Conservation (phyloP, 2,888 invertebrate genomes). For the Pammene aurita region DNA sequence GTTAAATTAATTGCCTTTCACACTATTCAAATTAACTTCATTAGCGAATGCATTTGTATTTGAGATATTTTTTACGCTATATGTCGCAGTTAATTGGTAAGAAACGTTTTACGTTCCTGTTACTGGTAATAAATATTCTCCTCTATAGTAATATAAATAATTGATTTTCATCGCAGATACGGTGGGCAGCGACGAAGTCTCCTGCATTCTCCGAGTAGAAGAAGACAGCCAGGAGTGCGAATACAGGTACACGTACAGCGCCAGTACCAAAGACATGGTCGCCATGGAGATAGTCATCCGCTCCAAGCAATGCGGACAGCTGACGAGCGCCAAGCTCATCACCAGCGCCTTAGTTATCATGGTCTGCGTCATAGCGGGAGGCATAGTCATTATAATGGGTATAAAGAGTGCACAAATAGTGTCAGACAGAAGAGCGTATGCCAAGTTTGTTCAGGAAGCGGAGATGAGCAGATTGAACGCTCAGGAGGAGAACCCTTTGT, state of each 20-base stretch:
- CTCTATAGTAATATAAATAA: no score
- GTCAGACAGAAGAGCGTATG: constrained; percentile 81
- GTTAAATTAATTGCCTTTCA: constrained; percentile 26
- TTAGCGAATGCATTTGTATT: background rate
- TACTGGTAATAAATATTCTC: no score
- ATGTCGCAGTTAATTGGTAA: background rate
- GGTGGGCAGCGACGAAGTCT: constrained; percentile 52
- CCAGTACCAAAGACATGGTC: constrained; percentile 57
- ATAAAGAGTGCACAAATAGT: constrained; percentile 71
- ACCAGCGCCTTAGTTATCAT: constrained; percentile 69
- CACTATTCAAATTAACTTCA: constrained; percentile 20
- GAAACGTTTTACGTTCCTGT: background rate
- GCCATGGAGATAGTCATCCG: constrained; percentile 68
- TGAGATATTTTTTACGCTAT: background rate
- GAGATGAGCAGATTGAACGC: constrained; percentile 67
- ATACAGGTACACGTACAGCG: constrained; percentile 70
- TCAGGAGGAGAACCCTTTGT: constrained; percentile 84
- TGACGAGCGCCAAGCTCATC: constrained; percentile 68
- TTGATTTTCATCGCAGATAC: constrained; percentile 54
- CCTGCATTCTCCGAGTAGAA: constrained; percentile 66
- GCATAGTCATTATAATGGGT: constrained; percentile 70
- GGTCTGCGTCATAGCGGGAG: constrained; percentile 72
- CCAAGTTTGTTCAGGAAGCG: constrained; percentile 76
- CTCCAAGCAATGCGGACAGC: constrained; percentile 66
- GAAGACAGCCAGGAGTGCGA: constrained; percentile 66